Base-by-base conservation (phyloP, 2,113 vertebrate genomes). In the Cyprinus carpio region DNA sequence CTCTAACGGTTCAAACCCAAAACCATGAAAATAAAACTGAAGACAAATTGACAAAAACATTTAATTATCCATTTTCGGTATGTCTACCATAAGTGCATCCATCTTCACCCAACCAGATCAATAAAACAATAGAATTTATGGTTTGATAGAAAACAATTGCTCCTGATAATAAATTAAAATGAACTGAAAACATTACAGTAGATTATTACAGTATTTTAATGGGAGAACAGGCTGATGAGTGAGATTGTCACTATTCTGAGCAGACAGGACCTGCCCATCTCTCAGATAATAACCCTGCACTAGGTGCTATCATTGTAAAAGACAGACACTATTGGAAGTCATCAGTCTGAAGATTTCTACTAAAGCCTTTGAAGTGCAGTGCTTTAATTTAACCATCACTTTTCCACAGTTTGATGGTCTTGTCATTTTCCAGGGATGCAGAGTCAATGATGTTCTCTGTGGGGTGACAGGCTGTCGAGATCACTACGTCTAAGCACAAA, bases 371-470 rank as follows among this genome's bases (percentile, higher is more conserved):
- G 23, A 49, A 81, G 67, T 15, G 12, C 31, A 64, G 23, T 27
- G 27, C 71, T 54, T 82, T 54, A 81, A 69, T 18, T 96, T 96
- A 99, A 93, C 98, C 98, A 95, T 99, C 98, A 86, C 98, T 99
- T 95, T 95, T 99, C 98, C 98, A 99, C 91, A 99, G 95, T 92
- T 99, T 99, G 93, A 99, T 99, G 88, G 98, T 99, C 93, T 99
- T 99, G 97, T 99, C 98, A 0, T 99, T 99, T 94, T 99, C 98
- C 94, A 99, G 92, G 5, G 98, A 97, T 0, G 98, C 98, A 0
- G 98, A 99, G 0, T 98, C 98, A 0, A 99, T 97, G 95, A 99
- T 99, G 95, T 99, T 99, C 90, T 99, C 98, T 90, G 98, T 99
- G 0, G 98, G 98, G 93, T 99, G 98, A 89, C 98, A 99, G 58